Evolutionary conservation across 2,888 invertebrate genomes (phyloP).

Genomic region (Hirudinaria manillensis): DNA sequence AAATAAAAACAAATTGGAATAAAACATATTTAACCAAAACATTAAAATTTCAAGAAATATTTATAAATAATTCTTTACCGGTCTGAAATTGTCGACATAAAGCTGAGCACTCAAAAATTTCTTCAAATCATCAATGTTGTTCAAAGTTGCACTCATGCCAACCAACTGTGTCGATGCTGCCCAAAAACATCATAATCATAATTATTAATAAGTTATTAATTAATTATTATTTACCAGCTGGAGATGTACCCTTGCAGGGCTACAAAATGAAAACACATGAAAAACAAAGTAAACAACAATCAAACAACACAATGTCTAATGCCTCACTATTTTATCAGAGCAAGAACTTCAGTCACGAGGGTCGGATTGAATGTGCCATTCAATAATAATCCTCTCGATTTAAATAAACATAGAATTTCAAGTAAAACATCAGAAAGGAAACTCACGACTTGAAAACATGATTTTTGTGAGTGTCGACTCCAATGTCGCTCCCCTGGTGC

Average conservation of each 20-base stretch:
- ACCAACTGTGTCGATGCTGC: conserved; percentile 70
- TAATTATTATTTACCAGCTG: too few relatives aligned
- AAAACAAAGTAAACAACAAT: too few relatives aligned
- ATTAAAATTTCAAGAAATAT: neutral
- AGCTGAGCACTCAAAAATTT: conserved; percentile 75
- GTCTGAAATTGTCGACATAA: conserved; percentile 78
- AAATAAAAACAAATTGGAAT: neutral
- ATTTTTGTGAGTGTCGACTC: conserved; percentile 79
- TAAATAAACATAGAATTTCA: too few relatives aligned
- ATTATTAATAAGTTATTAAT: neutral
- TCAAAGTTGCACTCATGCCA: conserved; percentile 95
- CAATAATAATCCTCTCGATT: too few relatives aligned
- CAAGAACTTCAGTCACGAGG: too few relatives aligned
- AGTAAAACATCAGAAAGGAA: neutral
- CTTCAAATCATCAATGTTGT: conserved; percentile 76
- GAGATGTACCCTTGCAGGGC: too few relatives aligned
- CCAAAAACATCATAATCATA: neutral
- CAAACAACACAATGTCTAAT: too few relatives aligned
- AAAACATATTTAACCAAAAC: neutral
- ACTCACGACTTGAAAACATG: conserved; percentile 24
- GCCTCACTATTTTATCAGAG: too few relatives aligned
- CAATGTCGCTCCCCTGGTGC: conserved; percentile 73
- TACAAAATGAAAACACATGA: too few relatives aligned
- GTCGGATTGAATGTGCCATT: too few relatives aligned
- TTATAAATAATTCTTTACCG: conserved; percentile 63